Base-by-base conservation (phyloP, 2,113 vertebrate genomes). In the Clinocottus analis region DNA sequence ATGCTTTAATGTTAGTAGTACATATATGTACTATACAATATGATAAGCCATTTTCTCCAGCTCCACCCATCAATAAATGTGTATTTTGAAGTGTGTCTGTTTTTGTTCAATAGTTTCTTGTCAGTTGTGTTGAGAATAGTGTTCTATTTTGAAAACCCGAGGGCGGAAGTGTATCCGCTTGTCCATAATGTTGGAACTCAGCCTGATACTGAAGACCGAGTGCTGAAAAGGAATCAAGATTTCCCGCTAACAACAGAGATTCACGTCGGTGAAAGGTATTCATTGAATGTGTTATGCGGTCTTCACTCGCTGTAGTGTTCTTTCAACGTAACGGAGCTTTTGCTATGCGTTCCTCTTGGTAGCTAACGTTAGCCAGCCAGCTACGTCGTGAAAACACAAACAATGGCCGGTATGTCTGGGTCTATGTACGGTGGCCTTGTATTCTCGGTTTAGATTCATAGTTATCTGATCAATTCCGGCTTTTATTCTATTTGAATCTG, bases 241-340 rank as follows among this genome's bases (percentile, higher is more conserved):
- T 5, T 25, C n/a, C 7, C 13, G 0, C 17, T 51, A 59, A 49
- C 71, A 45, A 8, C 33, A 27, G 43, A 65, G 43, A 23, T 1
- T 2, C 0, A n/a, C 60, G 1, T 17, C 56, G 16, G 51, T 58
- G 7, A 75, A 64, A 89, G 89, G 87, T 90, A 91, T 80, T 82
- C 79, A 63, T 59, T 35, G 7, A 58, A 11, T 9, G 41, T 47
- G 16, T 3, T 45, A 2, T 49, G 0, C 9, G 33, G 2, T 17
- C 10, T 10, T 2, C 21, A 59, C 68, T 17, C 13, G n/a, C 27
- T 4, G 12, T 2, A 25, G 13, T 0, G 35, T 8, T 0, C 9
- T 3, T 45, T 9, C 4, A 31, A 43, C 39, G 16, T 67, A 3
- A 21, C 16, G 37, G 3, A 39, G 1, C 8, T 16, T 23, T 9